Base-by-base conservation (phyloP, 2,888 invertebrate species). In the Orthosia gothica region DNA sequence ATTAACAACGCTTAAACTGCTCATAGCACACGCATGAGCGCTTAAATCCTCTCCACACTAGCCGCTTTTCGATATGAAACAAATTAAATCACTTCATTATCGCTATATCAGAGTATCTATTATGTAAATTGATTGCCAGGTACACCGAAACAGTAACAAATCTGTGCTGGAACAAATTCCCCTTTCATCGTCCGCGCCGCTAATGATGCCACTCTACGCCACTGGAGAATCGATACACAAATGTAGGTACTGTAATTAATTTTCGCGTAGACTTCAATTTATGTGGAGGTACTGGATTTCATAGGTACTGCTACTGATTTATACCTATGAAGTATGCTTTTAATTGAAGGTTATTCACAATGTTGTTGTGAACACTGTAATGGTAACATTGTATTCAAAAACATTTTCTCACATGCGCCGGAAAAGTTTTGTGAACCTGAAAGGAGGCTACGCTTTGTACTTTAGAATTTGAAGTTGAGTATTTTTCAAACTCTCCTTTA, bases 211-310 rank as follows among this genome's bases (percentile, higher is more conserved):
- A 76, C 80, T 79, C 82, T 63, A 49, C 71, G 62, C 47, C 66
- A 45, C 67, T 66, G 20, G 79, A 69, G 67, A 74, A 32, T 82
- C 76, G 76, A 84, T 80, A 80, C 80, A 84, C 79, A 79, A 88
- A 88, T 87, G 84, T n/a, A n/a, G n/a, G n/a, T 81, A 45, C 54
- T 69, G 76, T 78, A 74, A 87, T 88, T 88, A 84, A 81, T 87
- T 74, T 73, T 13, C 15, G 1, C 66, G 79, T 81, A 55, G 61
- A 70, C 72, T 49, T 69, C 18, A 49, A 74, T 79, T 76, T 52
- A 76, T 79, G 57, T 70, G 50, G 20, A 15, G 23, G 55, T 55
- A 55, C 16, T 45, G 20, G n/a, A 45, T 54, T 11, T 15, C 16
- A 58, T 23, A 4, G 61, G 57, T 23, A 58, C 54, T 68, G 47